These are phyloP conservation scores for Megaceryle alcyon DNA, from an alignment of 2,797 vertebrate species.

Conservation along the genomic window DNA sequence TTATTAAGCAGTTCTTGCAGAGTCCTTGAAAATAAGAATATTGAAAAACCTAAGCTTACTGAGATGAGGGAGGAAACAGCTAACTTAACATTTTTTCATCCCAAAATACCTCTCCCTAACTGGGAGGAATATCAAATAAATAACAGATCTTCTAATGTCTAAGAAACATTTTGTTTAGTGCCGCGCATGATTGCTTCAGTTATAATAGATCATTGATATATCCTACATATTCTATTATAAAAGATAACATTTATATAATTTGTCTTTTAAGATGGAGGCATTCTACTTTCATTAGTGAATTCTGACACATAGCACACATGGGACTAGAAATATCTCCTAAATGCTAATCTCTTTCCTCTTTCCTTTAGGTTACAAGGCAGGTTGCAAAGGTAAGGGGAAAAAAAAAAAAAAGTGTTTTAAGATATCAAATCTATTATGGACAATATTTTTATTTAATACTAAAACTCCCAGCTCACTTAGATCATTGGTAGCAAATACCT, in stretches of 20 bases:
- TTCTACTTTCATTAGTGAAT: neutral
- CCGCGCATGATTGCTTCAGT: neutral
- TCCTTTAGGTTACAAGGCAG: neutral
- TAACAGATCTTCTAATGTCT: neutral
- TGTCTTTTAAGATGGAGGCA: neutral
- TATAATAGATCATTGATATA: neutral
- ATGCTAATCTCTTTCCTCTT: neutral
- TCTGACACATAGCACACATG: neutral
- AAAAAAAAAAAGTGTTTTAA: neutral
- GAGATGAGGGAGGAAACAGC: neutral
- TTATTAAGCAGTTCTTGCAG: neutral
- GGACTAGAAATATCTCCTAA: neutral
- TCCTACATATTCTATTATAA: neutral
- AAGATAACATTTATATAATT: neutral
- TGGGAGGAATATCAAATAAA: neutral
- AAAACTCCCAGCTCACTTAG: neutral
- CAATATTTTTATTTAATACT: neutral
- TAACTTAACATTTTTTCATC: neutral
- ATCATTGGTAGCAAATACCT: neutral
- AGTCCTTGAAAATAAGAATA: neutral
- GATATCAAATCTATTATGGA: neutral
- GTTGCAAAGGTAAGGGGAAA: neutral
- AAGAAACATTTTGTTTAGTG: neutral
- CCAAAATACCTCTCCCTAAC: neutral
- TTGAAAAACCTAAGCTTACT: neutral